Base-by-base conservation (phyloP, 2,888 invertebrate genomes). In the Netelia inedita region DNA sequence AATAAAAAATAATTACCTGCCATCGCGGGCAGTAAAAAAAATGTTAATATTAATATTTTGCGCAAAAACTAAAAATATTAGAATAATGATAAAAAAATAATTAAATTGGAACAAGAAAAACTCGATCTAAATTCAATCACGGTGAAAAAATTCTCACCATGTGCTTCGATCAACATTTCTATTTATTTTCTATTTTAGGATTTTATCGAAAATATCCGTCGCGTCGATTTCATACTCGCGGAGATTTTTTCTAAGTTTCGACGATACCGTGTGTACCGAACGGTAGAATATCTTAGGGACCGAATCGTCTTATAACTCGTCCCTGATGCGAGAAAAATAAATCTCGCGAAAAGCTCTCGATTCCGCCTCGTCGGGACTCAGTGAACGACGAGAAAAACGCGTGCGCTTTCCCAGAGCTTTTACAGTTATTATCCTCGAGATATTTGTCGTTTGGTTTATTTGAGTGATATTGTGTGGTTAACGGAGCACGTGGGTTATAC, bases 381-480 rank as follows among this genome's bases (percentile, higher is more conserved):
- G 35, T 35, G 57, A 28, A 23, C 79, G 74, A 65, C 16, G 50
- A 28, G 28, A 23, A 66, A 85, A 86, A 86, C 86, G 89, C 83
- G 72, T 43, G 79, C 55, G 82, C 78, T 85, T 85, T 79, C 85
- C 66, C 78, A 78, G 76, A 90, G 92, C 93, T 93, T 92, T 92
- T 87, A 92, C 89, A 89, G 91, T 93, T 93, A 93, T 93, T 92
- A 92, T 92, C 90, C 89, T 88, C 72, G 86, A 88, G 89, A 91
- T 91, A 90, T 91, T 92, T 90, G 88, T 88, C 88, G 89, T 90
- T 88, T 88, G 87, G 86, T 85, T 89, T 89, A 90, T 90, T 88
- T 23, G 61, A 74, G 79, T 68, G 79, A 85, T 87, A 86, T 87
- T 16, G 57, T 73, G 73, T 72, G 82, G 76, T 79, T 78, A 84